These are phyloP conservation scores for Medauroidea extradentata DNA, from an alignment of 1,140 invertebrate species.

Conservation along the genomic window DNA sequence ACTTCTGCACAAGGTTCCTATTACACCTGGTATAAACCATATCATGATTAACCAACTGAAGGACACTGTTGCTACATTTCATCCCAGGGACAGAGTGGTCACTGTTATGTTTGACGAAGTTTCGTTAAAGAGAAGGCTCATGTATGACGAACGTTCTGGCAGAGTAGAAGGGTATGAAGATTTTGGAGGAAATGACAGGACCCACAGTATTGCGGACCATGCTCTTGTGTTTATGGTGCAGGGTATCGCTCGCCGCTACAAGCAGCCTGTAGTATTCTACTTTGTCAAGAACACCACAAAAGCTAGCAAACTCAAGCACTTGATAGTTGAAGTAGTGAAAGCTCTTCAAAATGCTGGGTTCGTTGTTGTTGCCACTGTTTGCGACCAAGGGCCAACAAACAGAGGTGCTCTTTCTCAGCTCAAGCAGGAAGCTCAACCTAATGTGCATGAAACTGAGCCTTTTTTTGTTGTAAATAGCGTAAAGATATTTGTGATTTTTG, in stretches of 20 bases:
- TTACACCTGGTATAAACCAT: not conserved
- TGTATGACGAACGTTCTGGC: slow-evolving; percentile 16
- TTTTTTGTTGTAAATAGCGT: no score
- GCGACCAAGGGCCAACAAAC: no score
- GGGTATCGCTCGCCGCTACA: slow-evolving; percentile 20
- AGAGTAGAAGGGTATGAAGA: no score
- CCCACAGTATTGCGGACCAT: slow-evolving; percentile 20
- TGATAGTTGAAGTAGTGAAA: slow-evolving; percentile 7
- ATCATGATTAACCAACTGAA: not conserved
- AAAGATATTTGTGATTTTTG: no score
- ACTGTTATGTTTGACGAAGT: slow-evolving; percentile 23
- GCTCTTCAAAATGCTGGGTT: slow-evolving; percentile 4
- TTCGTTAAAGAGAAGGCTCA: slow-evolving; percentile 1
- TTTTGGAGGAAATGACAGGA: slow-evolving; percentile 12
- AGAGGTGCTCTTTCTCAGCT: no score
- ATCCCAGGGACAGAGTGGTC: slow-evolving; percentile 9
- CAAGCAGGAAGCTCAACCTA: no score
- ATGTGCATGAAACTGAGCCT: no score
- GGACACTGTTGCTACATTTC: not conserved
- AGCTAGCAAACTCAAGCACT: not conserved
- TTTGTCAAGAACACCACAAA: slow-evolving; percentile 16
- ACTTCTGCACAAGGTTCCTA: not conserved
- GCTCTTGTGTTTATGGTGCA: slow-evolving; percentile 25
- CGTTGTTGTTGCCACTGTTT: slow-evolving; percentile 9
- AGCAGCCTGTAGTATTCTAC: slow-evolving; percentile 18